A percentile compares a stretch with the other conserved stretches of the same genome.
Evolutionary conservation across 2,888 invertebrate species (phyloP).

Genomic region (Drosophila picticornis): DNA sequence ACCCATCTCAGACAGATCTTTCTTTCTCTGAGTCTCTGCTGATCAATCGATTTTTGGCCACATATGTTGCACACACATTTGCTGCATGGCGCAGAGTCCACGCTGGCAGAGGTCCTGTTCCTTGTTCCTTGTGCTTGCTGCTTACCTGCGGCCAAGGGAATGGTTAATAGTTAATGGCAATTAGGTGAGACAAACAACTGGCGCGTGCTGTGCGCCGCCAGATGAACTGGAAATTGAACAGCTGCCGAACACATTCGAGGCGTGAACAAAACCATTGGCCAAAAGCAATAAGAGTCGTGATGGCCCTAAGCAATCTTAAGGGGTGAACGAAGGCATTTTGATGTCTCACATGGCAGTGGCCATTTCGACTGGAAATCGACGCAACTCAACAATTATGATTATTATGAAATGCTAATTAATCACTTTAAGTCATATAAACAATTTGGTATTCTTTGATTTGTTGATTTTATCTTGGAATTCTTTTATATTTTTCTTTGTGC

Average conservation of each 20-base stretch:
- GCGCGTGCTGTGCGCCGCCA: conserved; percentile 64
- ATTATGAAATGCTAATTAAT: neutral
- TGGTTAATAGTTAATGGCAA: conserved; percentile 39
- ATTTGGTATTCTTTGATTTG: neutral
- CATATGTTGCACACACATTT: conserved; percentile 39
- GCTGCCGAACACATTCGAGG: conserved; percentile 59
- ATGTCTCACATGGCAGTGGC: neutral
- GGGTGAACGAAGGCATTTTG: neutral
- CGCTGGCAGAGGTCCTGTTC: neutral
- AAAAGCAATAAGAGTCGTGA: neutral
- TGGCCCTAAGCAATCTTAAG: neutral
- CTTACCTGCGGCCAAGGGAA: conserved; percentile 9
- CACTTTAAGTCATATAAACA: neutral
- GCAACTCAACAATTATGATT: neutral
- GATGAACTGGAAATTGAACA: conserved; percentile 46
- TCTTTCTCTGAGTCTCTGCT: neutral
- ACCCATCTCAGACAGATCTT: neutral
- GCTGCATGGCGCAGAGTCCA: neutral
- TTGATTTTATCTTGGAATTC: neutral
- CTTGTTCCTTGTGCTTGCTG: neutral
- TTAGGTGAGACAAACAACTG: conserved; percentile 62
- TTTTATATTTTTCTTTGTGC: neutral
- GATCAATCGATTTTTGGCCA: conserved; percentile 16
- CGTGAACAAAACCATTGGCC: conserved; percentile 33
- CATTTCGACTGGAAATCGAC: neutral